Base-by-base conservation (phyloP, 2,888 invertebrate genomes). In the Ditula angustiorana region DNA sequence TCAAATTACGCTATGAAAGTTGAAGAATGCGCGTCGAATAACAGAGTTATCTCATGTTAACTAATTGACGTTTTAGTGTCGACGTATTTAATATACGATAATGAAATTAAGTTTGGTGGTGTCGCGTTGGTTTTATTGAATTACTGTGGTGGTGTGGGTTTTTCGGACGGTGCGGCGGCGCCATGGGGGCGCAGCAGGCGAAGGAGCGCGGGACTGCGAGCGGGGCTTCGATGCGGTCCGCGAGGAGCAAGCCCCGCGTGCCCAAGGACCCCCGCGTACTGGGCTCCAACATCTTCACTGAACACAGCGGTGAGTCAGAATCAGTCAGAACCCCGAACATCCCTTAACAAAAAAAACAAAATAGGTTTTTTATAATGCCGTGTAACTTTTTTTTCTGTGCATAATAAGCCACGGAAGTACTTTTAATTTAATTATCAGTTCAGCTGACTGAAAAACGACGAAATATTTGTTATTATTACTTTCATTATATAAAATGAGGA, bases 121-220 rank as follows among this genome's bases (percentile, higher is more conserved):
- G 73, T 81, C 72, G 77, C 76, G 76, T 74, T 76, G 75, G 75
- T 80, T 77, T 83, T 86, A 85, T 86, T 85, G 80, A 83, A 85
- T 84, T 87, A 85, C 81, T 79, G 78, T 73, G 73, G 73, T 73
- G 61, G 72, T 67, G 69, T 73, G 69, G 73, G 72, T 72, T 74
- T 72, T 56, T 26, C 55, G 55, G 61, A 60, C 67, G 71, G 67
- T 69, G 69, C 60, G 65, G 66, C 71, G 59, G 70, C 68, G 93
- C 86, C 87, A 98, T 98, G 98, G 98, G 98, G 90, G 97, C 97
- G 86, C 98, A 98, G 95, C 98, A 97, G 94, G 97, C 96, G 87
- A 98, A 98, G 93, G 98, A 98, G 94, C 95, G 97, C 87, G 95
- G 95, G 81, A 94, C 95, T 81, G 94, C 95, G 81, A 94, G 94